Base-by-base conservation (phyloP, 2,797 vertebrate genomes). In the Meriones psammophilus region DNA sequence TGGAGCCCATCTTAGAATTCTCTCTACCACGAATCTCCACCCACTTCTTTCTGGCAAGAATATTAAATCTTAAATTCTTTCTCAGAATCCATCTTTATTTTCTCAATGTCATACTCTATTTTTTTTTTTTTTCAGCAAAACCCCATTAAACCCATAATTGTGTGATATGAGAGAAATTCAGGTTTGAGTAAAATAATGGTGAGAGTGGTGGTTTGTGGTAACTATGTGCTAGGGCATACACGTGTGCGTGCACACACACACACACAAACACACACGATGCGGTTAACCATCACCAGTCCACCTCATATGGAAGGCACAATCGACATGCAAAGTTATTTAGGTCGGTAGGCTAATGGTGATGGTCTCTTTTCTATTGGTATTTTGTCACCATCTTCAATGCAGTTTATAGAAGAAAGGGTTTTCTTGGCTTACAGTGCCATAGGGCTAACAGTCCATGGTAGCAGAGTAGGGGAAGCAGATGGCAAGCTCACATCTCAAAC, bases 1-100 rank as follows among this genome's bases (percentile, higher is more conserved):
- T 85, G 28, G 5, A 8, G 33, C 8, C 60, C 24, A 24, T n/a
- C 87, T 89, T 64, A 80, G 36, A 92, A 33, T 24, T 74, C 33
- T n/a, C 8, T 64, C 54, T 60, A 2, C 42, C n/a, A 50, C n/a
- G 60, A 73, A 56, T n/a, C 14, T 13, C 46, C 4, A 54, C 14
- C 33, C 2, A 46, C n/a, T 14, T 42, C 73, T 79, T 79, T 69
- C 80, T 83, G 56, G n/a, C 54, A 50, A 58, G 74, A 66, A 42
- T 39, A 15, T 62, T 74, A 3, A 62, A 22, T 64, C 5, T 91
- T 73, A 60, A 58, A 66, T 73, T 33, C 76, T 87, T 89, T 58
- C 26, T 83, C 42, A 86, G 62, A 39, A 66, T 46, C 56, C 58
- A 56, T 90, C 50, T 93, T 84, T 50, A 36, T 94, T 93, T 94